Conservation (phyloP, 2,113 vertebrate species). For the Bubo bubo region DNA sequence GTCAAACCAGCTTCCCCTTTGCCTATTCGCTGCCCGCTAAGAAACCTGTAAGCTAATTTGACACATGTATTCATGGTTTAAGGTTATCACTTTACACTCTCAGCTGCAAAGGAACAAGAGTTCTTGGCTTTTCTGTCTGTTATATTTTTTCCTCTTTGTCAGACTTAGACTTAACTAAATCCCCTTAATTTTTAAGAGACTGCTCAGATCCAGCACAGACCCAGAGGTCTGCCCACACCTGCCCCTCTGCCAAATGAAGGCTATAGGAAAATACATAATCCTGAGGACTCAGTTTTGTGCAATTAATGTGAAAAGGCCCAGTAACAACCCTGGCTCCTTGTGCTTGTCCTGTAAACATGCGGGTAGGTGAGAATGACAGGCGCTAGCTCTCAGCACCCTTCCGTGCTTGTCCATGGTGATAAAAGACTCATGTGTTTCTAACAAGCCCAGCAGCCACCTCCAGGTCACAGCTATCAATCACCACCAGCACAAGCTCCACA, state of each 20-base stretch:
- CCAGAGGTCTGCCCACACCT: background rate
- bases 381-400: background rate
- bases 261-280: background rate
- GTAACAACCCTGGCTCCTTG: background rate
- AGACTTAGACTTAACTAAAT: background rate
- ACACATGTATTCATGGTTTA: background rate
- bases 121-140: background rate
- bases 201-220: background rate
- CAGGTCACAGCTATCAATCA: background rate
- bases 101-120: background rate
- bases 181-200: background rate
- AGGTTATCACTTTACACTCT: background rate
- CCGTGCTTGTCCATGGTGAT: accelerated
- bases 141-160: background rate
- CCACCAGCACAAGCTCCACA: background rate
- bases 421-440: background rate
- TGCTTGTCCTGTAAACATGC: background rate
- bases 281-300: background rate
- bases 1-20: background rate
- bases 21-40: background rate
- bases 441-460: background rate
- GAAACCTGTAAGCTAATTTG: background rate
- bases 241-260: background rate
- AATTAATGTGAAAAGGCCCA: background rate
- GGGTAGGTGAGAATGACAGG: background rate